Conservation (phyloP, 2,113 vertebrate species). For the Pao palembangensis region DNA sequence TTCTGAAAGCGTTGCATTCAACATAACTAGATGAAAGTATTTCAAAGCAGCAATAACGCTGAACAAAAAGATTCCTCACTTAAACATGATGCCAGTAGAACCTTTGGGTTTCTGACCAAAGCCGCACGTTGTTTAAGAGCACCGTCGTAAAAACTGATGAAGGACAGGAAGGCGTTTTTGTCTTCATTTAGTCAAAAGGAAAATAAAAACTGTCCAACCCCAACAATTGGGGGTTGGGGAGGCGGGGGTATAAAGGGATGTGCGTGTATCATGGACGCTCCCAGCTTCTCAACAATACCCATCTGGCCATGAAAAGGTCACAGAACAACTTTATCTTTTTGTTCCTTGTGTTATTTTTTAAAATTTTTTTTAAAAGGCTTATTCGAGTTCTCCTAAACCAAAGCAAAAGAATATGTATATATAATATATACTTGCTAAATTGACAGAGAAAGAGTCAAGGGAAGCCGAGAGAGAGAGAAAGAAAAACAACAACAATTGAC, state of each 20-base stretch:
- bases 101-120: too few species aligned
- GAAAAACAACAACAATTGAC: slow-evolving; percentile 80
- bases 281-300: slow-evolving; percentile 4
- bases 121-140: too few species aligned
- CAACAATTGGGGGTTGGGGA: background rate
- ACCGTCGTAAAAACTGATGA: too few species aligned
- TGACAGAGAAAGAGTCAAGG: slow-evolving; percentile 33
- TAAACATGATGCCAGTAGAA: too few species aligned
- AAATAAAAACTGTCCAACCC: background rate
- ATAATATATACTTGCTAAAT: background rate
- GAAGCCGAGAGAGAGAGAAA: slow-evolving; percentile 32
- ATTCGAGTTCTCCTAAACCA: slow-evolving; percentile 9
- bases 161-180: too few species aligned
- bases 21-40: too few species aligned
- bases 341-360: background rate
- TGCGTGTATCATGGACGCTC: slow-evolving; percentile 15
- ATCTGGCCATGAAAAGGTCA: background rate
- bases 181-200: background rate
- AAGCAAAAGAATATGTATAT: background rate
- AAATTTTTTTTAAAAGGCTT: slow-evolving; percentile 1
- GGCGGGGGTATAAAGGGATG: background rate
- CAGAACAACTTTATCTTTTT: background rate
- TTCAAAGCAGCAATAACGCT: too few species aligned
- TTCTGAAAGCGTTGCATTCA: too few species aligned
- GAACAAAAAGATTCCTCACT: too few species aligned